These are phyloP conservation scores for Drosophila kepulauana DNA, from an alignment of 1,140 invertebrate species.

Conservation along the genomic window DNA sequence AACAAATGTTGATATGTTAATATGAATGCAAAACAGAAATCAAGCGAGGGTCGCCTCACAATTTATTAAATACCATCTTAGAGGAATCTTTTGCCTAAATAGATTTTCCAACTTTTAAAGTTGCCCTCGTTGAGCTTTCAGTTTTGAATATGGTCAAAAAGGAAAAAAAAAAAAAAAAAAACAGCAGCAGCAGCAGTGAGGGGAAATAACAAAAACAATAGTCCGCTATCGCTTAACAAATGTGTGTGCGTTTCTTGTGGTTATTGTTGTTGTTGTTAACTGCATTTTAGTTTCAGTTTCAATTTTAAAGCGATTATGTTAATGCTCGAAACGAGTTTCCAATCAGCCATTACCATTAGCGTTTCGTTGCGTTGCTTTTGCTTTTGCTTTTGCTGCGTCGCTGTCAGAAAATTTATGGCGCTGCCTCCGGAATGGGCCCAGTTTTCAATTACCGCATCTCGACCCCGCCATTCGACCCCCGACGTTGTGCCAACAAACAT, in stretches of 20 bases:
- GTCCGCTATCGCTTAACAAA: conserved; percentile 43
- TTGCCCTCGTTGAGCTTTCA: conserved; percentile 20
- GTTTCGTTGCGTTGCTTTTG: conserved; percentile 57
- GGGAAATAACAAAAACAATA: conserved; percentile 26
- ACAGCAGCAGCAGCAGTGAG: conserved; percentile 3
- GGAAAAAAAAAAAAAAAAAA: background rate
- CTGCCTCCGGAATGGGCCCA: conserved; percentile 51
- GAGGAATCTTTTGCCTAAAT: background rate
- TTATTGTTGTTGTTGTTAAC: conserved; percentile 56
- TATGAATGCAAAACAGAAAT: conserved; percentile 65
- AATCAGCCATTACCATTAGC: conserved; percentile 79
- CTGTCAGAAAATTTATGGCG: conserved; percentile 56
- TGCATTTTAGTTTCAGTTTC: conserved; percentile 77
- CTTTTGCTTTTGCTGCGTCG: conserved; percentile 34
- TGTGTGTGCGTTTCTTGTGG: conserved; percentile 20
- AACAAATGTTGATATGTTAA: conserved; percentile 84
- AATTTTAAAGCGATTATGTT: conserved; percentile 82
- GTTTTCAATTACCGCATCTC: conserved; percentile 73
- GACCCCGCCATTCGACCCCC: conserved; percentile 37
- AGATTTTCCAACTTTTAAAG: conserved; percentile 1
- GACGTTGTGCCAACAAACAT: conserved; percentile 12
- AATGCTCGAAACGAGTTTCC: conserved; percentile 75
- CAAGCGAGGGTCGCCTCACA: conserved; percentile 16
- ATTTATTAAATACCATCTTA: background rate
- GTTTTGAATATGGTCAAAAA: conserved; percentile 25